Conservation (phyloP, 2,888 invertebrate genomes). For the Idaea aversata region DNA sequence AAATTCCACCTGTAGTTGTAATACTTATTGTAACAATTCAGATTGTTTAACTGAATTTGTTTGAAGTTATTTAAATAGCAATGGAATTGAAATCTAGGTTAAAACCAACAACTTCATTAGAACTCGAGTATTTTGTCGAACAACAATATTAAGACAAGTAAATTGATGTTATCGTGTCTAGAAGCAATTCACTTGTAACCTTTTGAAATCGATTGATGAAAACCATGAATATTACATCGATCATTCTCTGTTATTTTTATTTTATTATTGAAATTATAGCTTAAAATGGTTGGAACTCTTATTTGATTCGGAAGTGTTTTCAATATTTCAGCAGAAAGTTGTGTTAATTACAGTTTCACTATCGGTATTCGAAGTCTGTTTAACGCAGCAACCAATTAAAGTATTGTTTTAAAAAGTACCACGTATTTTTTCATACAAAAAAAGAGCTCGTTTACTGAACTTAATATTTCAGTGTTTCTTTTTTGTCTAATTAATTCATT, state of each 20-base stretch:
- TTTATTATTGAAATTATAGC: not conserved
- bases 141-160: not conserved
- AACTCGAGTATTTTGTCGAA: not conserved
- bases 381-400: too few relatives aligned
- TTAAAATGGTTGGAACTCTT: not conserved
- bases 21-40: not conserved
- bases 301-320: constrained; percentile 1
- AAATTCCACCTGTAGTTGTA: too few relatives aligned
- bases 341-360: too few relatives aligned
- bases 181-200: not conserved
- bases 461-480: too few relatives aligned
- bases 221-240: not conserved
- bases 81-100: too few relatives aligned
- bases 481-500: too few relatives aligned
- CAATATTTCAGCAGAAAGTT: not conserved
- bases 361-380: too few relatives aligned
- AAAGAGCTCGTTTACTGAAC: too few relatives aligned
- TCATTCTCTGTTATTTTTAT: not conserved
- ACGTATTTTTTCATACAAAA: too few relatives aligned
- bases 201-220: not conserved
- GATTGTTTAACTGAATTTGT: not conserved
- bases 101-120: not conserved
- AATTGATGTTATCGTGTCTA: not conserved
- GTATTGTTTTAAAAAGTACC: too few relatives aligned
- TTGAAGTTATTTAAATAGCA: too few relatives aligned